phyloP scores from a whole-genome alignment of 2,113 vertebrate species.

The Eleginops maclovinus region DNA sequence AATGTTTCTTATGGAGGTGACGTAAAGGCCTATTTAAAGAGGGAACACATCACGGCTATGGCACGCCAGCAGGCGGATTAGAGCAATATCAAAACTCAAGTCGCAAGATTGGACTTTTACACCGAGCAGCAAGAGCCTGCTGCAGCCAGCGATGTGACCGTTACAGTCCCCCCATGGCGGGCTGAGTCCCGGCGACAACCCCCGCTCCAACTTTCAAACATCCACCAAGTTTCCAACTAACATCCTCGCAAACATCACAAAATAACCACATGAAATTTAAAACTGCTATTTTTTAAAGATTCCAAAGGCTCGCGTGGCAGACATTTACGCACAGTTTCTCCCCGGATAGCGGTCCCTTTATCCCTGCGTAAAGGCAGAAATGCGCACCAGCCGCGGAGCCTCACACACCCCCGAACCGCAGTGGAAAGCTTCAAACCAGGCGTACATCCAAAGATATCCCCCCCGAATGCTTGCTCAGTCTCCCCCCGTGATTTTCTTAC shows the following conservation, averaged over 20 bases:
- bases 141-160: slow-evolving; percentile 31
- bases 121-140: slow-evolving; percentile 14
- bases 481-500: slow-evolving; percentile 85
- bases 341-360: slow-evolving; percentile 33
- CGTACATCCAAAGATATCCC: slow-evolving; percentile 40
- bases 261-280: background rate
- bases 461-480: slow-evolving; percentile 7
- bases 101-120: slow-evolving; percentile 38
- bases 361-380: slow-evolving; percentile 57
- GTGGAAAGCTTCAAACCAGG: slow-evolving; percentile 47
- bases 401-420: slow-evolving; percentile 50
- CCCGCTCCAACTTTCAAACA: slow-evolving; percentile 75
- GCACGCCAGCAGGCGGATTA: slow-evolving; percentile 15
- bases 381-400: slow-evolving; percentile 57
- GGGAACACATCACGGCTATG: background rate
- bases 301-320: slow-evolving; percentile 24
- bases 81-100: slow-evolving; percentile 23
- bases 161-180: slow-evolving; percentile 38
- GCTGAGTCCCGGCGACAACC: slow-evolving; percentile 41
- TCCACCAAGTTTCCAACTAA: slow-evolving; percentile 55
- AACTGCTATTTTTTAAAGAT: slow-evolving; percentile 41
- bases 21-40: background rate
- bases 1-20: background rate
- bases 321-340: slow-evolving; percentile 48
- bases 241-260: background rate